Evolutionary conservation across 2,797 vertebrate species (phyloP), one percentile per base, ranked within the genome.

Genomic region (Falco concolor): DNA sequence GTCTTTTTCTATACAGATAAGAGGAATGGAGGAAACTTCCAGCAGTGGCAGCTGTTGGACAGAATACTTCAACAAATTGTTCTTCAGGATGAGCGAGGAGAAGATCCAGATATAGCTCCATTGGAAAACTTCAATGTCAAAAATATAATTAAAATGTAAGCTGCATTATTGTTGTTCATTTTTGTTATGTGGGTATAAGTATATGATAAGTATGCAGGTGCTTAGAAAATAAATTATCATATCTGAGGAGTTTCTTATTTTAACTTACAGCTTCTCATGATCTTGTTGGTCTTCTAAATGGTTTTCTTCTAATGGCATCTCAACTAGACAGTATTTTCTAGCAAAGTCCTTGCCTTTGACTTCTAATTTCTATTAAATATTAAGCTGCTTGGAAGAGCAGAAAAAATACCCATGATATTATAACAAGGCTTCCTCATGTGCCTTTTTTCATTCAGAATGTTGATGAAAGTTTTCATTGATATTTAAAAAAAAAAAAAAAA

Each of bases 31-130:
- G 98, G 98, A 90, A 98, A 98, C 83, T 98, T 99, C 94, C 99
- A 99, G 97, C 99, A 99, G 87, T 99, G 99, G 99, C 99, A 99
- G 97, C 98, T 99, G 87, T 98, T 99, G 93, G 99, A 99, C 97
- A 97, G 99, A 78, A 99, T 99, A 97, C 98, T 99, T 28, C 99
- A 99, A 97, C 99, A 99, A 98, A 98, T 99, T 7, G 98, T 99
- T 91, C 98, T 99, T 34, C 99, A 99, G 96, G 99, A 99, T 24
- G 99, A 99, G 73, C 98, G 98, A 97, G 99, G 99, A 13, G 98
- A 99, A 86, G 99, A 99, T 96, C 99, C 99, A 0, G 99, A 99
- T 84, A 96, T 97, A 76, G 98, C 99, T 49, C 99, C 99, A 4
- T 34, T 99, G 97, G 99, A 99, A 95, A 99, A 99, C 98, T 99